Evolutionary conservation across 2,113 vertebrate genomes (phyloP), one percentile per base, ranked within the genome.

Genomic region (Tenrec ecaudatus): DNA sequence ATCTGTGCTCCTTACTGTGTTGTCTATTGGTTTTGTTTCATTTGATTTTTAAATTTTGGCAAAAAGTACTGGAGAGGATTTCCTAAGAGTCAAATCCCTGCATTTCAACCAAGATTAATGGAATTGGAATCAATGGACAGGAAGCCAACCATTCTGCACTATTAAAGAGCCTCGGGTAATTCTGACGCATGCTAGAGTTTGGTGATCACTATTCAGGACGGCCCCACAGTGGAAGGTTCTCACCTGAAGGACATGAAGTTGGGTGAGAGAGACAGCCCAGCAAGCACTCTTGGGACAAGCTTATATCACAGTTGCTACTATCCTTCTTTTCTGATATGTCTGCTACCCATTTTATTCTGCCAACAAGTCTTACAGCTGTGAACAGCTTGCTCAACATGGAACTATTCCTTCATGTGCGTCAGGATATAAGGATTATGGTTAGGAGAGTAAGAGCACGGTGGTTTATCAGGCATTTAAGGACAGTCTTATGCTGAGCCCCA

Each of bases 21-120:
- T 3, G 12, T n/a, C 31, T 23, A 40, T 92, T 1, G 19, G 25
- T 77, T 77, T 78, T 47, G 75, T 43, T 43, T 29, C 38, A 19
- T 15, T 47, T 77, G 4, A 12, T 73, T 78, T 47, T 73, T 22
- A 25, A 23, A 27, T 73, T 73, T 20, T 36, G 31, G n/a, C 68
- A n/a, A 33, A 33, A 19, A 33, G n/a, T 15, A 71, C 4, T 71
- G n/a, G 25, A 38, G 27, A 31, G 14, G 12, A 33, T 27, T 66
- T 66, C 22, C 23, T 89, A 90, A 93, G 23, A 92, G 85, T 80
- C 76, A 76, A 86, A 75, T 77, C 25, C 38, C n/a, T 53, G 53
- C 25, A 36, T 82, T 29, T 2, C 29, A 75, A 66, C 8, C 1
- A 53, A 1, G 47, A 71, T 40, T 36, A 40, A 36, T 53, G 53